Percentiles rank a stretch among this genome's conserved stretches.
phyloP scores from a whole-genome alignment of 2,888 invertebrate genomes.

The Drosophila fulvimacula region DNA sequence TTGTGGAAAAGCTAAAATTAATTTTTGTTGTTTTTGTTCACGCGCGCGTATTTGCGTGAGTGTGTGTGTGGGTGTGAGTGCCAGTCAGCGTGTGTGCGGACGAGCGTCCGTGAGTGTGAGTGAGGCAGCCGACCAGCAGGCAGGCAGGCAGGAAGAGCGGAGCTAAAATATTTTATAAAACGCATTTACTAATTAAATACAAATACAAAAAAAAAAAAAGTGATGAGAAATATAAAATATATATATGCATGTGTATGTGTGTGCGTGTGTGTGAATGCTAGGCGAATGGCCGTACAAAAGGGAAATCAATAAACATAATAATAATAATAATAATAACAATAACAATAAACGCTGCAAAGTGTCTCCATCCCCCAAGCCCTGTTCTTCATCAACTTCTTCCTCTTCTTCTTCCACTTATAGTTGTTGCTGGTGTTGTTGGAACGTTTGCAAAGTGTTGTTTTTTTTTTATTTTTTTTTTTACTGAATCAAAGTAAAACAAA shows the following conservation, averaged over 20 bases:
- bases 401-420: conserved; percentile 23
- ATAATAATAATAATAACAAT: conserved; percentile 58
- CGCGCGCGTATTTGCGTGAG: conserved; percentile 55
- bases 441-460: conserved; percentile 27
- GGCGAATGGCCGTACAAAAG: conserved; percentile 33
- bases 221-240: conserved; percentile 16
- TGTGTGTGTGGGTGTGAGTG: conserved; percentile 15
- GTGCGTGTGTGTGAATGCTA: neutral
- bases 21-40: conserved; percentile 76
- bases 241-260: neutral
- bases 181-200: conserved; percentile 69
- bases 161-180: conserved; percentile 58
- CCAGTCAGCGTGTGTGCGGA: conserved; percentile 15
- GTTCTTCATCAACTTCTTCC: neutral
- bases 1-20: conserved; percentile 75
- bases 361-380: conserved; percentile 2
- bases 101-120: conserved; percentile 1
- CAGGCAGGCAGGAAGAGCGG: conserved; percentile 11
- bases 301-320: conserved; percentile 70
- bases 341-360: conserved; percentile 47
- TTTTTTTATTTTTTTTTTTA: conserved; percentile 4
- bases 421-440: conserved; percentile 34
- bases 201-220: conserved; percentile 44
- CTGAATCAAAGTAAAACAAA: conserved; percentile 14
- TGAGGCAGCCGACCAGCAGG: conserved; percentile 9